phyloP scores from a whole-genome alignment of 2,888 invertebrate species.

The Coremacera marginata region DNA sequence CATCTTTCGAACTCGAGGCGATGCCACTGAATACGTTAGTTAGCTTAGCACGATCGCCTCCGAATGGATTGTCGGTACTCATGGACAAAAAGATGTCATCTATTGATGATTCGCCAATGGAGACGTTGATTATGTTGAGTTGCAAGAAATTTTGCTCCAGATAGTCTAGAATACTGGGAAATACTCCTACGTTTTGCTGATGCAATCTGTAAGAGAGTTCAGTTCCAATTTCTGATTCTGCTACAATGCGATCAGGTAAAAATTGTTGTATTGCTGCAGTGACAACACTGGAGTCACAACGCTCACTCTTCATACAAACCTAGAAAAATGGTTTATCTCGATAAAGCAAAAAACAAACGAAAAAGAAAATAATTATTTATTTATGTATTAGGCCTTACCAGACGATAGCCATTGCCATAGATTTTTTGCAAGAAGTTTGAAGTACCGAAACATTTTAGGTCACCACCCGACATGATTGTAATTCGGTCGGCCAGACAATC shows the following conservation, averaged over 20 bases:
- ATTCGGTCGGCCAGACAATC: constrained; percentile 86
- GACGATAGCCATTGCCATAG: constrained; percentile 87
- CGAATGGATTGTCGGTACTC: constrained; percentile 34
- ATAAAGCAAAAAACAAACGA: no score
- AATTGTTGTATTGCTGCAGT: constrained; percentile 26
- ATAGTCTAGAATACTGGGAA: constrained; percentile 4
- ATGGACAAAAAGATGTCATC: constrained; percentile 40
- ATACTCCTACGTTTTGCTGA: neutral
- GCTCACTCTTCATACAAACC: constrained; percentile 18
- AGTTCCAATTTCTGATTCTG: constrained; percentile 28
- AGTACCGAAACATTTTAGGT: constrained; percentile 82
- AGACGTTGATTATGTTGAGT: constrained; percentile 34
- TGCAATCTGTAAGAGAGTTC: constrained; percentile 41
- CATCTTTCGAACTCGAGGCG: neutral
- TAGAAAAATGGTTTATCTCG: neutral
- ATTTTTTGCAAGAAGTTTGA: constrained; percentile 83
- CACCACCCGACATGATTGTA: constrained; percentile 85
- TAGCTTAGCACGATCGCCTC: constrained; percentile 33
- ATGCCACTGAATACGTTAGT: constrained; percentile 33
- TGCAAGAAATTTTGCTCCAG: constrained; percentile 9
- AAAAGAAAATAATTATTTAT: no score
- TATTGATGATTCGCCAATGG: constrained; percentile 32
- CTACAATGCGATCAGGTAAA: constrained; percentile 26
- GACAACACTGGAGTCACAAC: constrained; percentile 21
- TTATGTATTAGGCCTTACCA: no score